Percentiles rank a stretch among this genome's conserved stretches.
phyloP scores from a whole-genome alignment of 2,113 vertebrate genomes.

The Epinephelus fuscoguttatus region DNA sequence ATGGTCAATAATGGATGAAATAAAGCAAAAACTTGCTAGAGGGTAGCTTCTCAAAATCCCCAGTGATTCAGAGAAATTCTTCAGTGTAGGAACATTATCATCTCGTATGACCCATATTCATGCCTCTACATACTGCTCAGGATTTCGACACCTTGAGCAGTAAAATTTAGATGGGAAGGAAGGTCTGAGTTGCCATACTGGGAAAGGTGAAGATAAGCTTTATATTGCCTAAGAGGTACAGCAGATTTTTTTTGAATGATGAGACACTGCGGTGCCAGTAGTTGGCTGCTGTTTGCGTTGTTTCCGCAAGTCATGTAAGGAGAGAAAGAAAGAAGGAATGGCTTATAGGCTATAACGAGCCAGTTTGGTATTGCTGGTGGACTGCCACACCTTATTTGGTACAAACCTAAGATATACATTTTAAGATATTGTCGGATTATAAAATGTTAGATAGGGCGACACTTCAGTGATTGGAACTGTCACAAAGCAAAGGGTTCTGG shows the following conservation, averaged over 20 bases:
- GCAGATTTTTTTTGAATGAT: slow-evolving; percentile 38
- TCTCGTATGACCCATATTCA: background rate
- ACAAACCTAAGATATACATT: background rate
- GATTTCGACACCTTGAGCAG: background rate
- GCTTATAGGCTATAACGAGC: background rate
- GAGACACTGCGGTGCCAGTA: background rate
- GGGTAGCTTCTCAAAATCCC: background rate
- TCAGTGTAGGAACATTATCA: background rate
- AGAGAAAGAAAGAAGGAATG: slow-evolving; percentile 17
- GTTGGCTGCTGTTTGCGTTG: slow-evolving; percentile 15
- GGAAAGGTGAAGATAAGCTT: slow-evolving; percentile 18
- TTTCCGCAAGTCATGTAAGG: slow-evolving; percentile 9
- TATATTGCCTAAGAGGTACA: background rate
- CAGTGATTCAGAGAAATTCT: background rate
- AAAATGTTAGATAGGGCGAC: background rate
- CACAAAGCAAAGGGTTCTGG: too few relatives aligned
- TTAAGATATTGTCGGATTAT: background rate
- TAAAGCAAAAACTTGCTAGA: background rate
- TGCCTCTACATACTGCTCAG: background rate
- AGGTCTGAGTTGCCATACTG: slow-evolving; percentile 13
- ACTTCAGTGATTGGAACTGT: too few relatives aligned
- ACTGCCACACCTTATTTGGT: background rate
- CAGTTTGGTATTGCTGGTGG: background rate
- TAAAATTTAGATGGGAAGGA: background rate
- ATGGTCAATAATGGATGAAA: slow-evolving; percentile 18